Base-by-base conservation (phyloP, 2,888 invertebrate genomes). In the Steinernema hermaphroditum region DNA sequence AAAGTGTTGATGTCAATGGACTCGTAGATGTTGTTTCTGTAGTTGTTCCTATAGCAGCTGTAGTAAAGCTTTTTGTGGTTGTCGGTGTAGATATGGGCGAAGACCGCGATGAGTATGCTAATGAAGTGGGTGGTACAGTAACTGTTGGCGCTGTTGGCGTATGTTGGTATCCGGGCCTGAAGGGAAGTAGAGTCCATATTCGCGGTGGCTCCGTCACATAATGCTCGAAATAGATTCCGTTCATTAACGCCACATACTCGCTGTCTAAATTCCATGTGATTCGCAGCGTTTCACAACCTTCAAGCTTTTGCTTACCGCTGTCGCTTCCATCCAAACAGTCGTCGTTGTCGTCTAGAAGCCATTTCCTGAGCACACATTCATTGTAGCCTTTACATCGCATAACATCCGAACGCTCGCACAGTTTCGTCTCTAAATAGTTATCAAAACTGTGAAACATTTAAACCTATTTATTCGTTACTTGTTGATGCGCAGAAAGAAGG, bases 241-340 rank as follows among this genome's bases (percentile, higher is more conserved):
- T 70, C 27, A 76, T 49, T 8, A 77, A 34, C 37, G 32, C 22
- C 24, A 50, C 72, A 37, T 76, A 76, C 12, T 76, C 74, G 12
- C 41, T 46, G 68, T 76, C 76, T 73, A 29, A 72, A 73, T n/a
- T n/a, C n/a, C 29, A 24, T 1, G 1, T 0, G 0, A 41, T 19
- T 29, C 24, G 19, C 57, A 37, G 37, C 9, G 8, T 29, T 29
- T 57, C 2, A 2, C 34, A 71, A 57, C 34, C 22, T 29, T 16
- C 22, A 4, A n/a, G 37, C 37, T 12, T 22, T 19, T 9, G 24
- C 62, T 69, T 43, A 80, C 83, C 84, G 76, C 84, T 82, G 76
- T 86, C 86, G 69, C 82, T 82, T 0, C 82, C 83, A 73, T 86
- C 86, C 29, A 82, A 75, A 71, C 86, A 86, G 75, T 86, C 82